Evolutionary conservation across 2,888 invertebrate species (phyloP), one percentile per base, ranked within the genome.

Genomic region (Drosophila phalerata): DNA sequence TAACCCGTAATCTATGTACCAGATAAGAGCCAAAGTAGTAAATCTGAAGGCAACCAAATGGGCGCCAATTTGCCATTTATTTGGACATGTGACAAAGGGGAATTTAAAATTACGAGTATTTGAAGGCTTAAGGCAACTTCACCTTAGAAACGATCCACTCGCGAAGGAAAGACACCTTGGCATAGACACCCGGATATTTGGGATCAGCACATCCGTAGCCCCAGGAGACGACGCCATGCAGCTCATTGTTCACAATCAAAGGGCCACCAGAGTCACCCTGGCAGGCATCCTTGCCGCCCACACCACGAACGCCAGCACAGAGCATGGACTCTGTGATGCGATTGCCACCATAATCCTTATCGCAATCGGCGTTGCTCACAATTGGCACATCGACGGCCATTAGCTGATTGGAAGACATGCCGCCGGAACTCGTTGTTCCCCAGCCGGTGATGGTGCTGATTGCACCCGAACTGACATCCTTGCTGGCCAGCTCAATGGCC

Each of bases 241-340:
- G 69, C 40, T 77, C 48, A 15, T 81, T 73, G 5, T 73, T 40
- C 0, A 90, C 77, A 28, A 90, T 34, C 2, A 91, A 45, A 0
- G 91, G 91, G 3, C 92, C 91, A 19, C 91, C 91, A 0, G 92
- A 92, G 69, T 91, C 92, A n/a, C 88, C 89, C 48, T 85, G 85
- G 52, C 79, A 91, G 3, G 90, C 86, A 70, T 92, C 91, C 47
- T 81, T 88, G 8, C 91, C 91, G 1, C 91, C 91, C 8, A 57
- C 72, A 2, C 80, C 75, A 0, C 79, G 75, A 0, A 71, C 32
- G 5, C 92, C 91, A 22, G 91, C 92, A 47, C 91, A 92, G 45
- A 92, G 17, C 92, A 92, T 92, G 30, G 70, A 65, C 0, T 68
- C 57, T 0, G 83, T 90, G n/a, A 92, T 90, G 0, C 1, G 10